Evolutionary conservation across 2,888 invertebrate genomes (phyloP).

Genomic region (Altica lythri): DNA sequence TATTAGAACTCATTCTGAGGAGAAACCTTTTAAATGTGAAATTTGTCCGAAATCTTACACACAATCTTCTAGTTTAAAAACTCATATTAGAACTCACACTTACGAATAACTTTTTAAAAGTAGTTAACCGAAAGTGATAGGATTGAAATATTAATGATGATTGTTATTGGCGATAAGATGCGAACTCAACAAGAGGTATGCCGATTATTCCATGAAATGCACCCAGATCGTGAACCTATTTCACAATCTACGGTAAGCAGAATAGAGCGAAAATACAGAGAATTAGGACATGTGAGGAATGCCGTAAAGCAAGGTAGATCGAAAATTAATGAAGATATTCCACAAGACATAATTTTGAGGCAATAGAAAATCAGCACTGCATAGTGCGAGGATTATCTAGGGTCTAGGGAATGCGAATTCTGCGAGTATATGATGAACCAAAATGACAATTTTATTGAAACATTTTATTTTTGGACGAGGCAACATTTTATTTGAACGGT

Average conservation of each 20-base stretch:
- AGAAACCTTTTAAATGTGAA: too few relatives aligned
- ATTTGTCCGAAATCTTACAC: too few relatives aligned
- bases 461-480: conserved; percentile 1
- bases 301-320: conserved; percentile 11
- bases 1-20: too few relatives aligned
- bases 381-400: conserved; percentile 10
- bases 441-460: conserved; percentile 1
- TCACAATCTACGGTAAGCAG: conserved; percentile 8
- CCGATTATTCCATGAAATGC: conserved; percentile 11
- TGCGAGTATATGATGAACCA: background rate
- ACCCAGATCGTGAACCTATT: conserved; percentile 8
- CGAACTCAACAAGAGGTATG: conserved; percentile 5
- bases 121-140: too few relatives aligned
- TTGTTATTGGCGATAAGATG: conserved; percentile 5
- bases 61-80: too few relatives aligned
- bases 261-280: conserved; percentile 8
- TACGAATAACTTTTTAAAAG: too few relatives aligned
- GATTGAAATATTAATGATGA: too few relatives aligned
- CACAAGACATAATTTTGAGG: conserved; percentile 4
- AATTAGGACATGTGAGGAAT: conserved; percentile 13
- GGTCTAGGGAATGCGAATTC: background rate
- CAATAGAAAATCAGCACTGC: conserved; percentile 2
- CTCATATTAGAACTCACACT: too few relatives aligned
- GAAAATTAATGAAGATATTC: conserved; percentile 11
- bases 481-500: too few relatives aligned